These are phyloP conservation scores for Agriotes lineatus DNA, from an alignment of 2,888 invertebrate species.

Conservation along the genomic window DNA sequence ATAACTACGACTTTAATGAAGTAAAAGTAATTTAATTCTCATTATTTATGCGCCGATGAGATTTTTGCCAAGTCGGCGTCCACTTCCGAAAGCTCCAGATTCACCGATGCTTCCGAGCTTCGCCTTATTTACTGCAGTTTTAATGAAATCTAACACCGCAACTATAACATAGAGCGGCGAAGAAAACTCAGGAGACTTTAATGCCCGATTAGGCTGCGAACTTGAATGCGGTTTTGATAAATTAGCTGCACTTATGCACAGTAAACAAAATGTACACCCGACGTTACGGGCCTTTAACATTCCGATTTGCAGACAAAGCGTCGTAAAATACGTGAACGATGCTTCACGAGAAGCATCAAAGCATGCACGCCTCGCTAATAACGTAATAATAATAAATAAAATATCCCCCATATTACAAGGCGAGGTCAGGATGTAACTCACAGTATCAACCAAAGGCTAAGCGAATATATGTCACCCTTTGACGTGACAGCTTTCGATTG, in stretches of 20 bases:
- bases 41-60: too few species aligned
- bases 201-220: not conserved
- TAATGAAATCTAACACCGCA: too few species aligned
- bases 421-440: too few species aligned
- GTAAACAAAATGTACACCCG: slow-evolving; percentile 16
- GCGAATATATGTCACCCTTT: too few species aligned
- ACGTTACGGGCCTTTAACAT: slow-evolving; percentile 26
- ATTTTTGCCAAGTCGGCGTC: too few species aligned
- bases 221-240: slow-evolving; percentile 5
- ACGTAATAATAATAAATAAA: slow-evolving; percentile 34
- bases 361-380: slow-evolving; percentile 28
- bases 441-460: too few species aligned
- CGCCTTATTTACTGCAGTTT: too few species aligned
- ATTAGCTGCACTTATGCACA: slow-evolving; percentile 17
- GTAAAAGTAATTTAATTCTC: too few species aligned
- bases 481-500: too few species aligned
- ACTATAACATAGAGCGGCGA: not conserved
- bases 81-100: too few species aligned
- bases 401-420: slow-evolving; percentile 31
- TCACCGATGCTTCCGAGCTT: not conserved
- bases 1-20: too few species aligned
- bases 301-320: slow-evolving; percentile 29
- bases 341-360: slow-evolving; percentile 27
- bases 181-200: slow-evolving; percentile 3
- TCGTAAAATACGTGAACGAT: slow-evolving; percentile 29